Evolutionary conservation across 2,888 invertebrate species (phyloP).

Genomic region (Neoaliturus tenellus): DNA sequence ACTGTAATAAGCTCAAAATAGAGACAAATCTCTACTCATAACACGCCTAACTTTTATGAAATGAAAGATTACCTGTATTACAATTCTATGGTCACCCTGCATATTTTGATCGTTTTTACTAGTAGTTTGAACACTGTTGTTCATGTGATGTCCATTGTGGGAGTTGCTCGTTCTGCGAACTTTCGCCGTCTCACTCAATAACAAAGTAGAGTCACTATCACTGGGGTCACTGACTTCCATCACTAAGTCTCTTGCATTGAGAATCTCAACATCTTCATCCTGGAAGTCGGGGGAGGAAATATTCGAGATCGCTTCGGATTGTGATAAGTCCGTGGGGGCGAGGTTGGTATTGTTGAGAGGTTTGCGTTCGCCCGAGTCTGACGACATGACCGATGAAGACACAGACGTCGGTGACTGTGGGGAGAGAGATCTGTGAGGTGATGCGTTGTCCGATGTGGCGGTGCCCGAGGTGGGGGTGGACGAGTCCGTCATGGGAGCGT

Average conservation of each 20-base stretch:
- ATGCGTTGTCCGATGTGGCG: constrained; percentile 67
- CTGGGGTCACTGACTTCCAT: constrained; percentile 94
- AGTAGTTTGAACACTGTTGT: constrained; percentile 39
- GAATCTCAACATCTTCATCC: constrained; percentile 88
- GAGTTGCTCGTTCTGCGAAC: constrained; percentile 45
- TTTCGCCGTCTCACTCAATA: constrained; percentile 77
- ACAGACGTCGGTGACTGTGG: constrained; percentile 91
- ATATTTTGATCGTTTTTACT: constrained; percentile 33
- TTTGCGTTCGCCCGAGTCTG: constrained; percentile 76
- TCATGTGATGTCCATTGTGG: constrained; percentile 50
- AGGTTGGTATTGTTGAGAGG: constrained; percentile 76
- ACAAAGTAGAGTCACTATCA: constrained; percentile 92
- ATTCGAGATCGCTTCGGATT: constrained; percentile 91
- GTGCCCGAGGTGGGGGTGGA: constrained; percentile 58
- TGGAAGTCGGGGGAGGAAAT: constrained; percentile 94
- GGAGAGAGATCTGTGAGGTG: constrained; percentile 78
- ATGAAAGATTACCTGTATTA: constrained; percentile 82
- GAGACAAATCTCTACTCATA: constrained; percentile 21
- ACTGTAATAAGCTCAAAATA: not conserved
- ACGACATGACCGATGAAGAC: constrained; percentile 92
- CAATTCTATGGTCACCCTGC: constrained; percentile 79
- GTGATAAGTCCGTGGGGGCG: constrained; percentile 75
- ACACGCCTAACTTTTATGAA: too few species aligned
- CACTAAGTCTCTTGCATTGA: constrained; percentile 84
- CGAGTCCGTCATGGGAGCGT: constrained; percentile 79